phyloP scores from a whole-genome alignment of 2,113 vertebrate genomes.

The Hymenochirus boettgeri region DNA sequence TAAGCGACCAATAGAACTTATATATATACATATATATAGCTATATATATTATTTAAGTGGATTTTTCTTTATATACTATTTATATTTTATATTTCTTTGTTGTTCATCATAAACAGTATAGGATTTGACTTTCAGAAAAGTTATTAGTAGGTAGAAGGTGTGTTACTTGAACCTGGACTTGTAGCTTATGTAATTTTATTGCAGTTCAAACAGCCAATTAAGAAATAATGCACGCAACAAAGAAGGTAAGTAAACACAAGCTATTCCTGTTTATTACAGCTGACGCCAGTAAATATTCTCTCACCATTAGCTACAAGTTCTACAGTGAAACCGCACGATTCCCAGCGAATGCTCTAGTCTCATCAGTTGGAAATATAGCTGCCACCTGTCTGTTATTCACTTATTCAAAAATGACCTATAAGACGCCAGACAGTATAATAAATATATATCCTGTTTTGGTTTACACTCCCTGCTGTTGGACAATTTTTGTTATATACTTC shows the following conservation, averaged over 20 bases:
- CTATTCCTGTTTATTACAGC: conserved; percentile 27
- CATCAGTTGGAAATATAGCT: neutral
- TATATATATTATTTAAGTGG: too few species aligned
- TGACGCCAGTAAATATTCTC: conserved; percentile 35
- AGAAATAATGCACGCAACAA: conserved; percentile 22
- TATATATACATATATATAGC: too few species aligned
- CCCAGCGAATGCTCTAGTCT: neutral
- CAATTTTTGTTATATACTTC: too few species aligned
- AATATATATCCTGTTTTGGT: neutral
- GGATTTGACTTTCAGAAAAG: neutral
- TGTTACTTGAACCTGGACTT: neutral
- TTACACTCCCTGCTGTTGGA: neutral
- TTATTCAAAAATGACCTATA: neutral
- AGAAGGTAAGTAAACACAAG: conserved; percentile 28
- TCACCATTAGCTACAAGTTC: conserved; percentile 20
- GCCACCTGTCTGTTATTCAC: conserved; percentile 11
- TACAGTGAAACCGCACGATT: conserved; percentile 6
- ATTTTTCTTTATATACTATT: too few species aligned
- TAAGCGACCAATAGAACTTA: too few species aligned
- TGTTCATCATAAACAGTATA: too few species aligned
- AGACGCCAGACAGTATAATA: neutral
- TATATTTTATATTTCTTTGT: too few species aligned
- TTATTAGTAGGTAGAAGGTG: conserved; percentile 9
- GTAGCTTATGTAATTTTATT: conserved; percentile 17
- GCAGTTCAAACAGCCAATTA: conserved; percentile 21